These are phyloP conservation scores for Amphipoea lucens DNA, from an alignment of 2,888 invertebrate genomes.

Conservation along the genomic window DNA sequence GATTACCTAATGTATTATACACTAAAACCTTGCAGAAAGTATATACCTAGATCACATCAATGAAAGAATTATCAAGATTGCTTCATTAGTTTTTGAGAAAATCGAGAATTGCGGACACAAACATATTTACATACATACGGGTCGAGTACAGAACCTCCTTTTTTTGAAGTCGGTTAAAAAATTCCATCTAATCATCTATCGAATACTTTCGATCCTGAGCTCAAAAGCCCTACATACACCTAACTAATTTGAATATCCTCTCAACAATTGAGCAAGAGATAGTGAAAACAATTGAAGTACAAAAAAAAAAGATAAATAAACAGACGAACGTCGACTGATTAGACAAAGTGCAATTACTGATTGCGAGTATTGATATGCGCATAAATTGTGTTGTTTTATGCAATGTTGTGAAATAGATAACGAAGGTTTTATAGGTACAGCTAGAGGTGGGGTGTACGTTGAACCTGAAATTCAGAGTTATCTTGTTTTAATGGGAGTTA, in stretches of 20 bases:
- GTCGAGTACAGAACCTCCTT: too few species aligned
- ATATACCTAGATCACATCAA: too few species aligned
- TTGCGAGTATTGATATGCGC: slow-evolving; percentile 37
- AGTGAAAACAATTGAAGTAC: slow-evolving; percentile 21
- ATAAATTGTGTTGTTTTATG: slow-evolving; percentile 14
- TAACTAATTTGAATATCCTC: not conserved
- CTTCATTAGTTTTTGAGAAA: too few species aligned
- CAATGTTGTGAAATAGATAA: slow-evolving; percentile 30
- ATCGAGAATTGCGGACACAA: too few species aligned
- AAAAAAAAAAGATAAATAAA: slow-evolving; percentile 5
- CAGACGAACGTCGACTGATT: slow-evolving; percentile 35
- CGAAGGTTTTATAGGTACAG: not conserved
- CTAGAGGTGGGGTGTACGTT: slow-evolving; percentile 4
- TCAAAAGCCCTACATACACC: not conserved
- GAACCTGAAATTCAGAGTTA: slow-evolving; percentile 14
- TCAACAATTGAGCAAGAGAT: slow-evolving; percentile 4
- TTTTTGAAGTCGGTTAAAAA: not conserved
- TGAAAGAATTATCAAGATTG: too few species aligned
- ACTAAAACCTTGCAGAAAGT: too few species aligned
- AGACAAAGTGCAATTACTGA: slow-evolving; percentile 38
- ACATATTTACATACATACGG: too few species aligned
- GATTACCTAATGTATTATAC: too few species aligned
- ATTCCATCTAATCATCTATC: not conserved
- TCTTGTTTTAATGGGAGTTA: not conserved
- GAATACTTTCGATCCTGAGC: not conserved